Evolutionary conservation across 2,888 invertebrate species (phyloP).

Genomic region (Lasioglossum lativentre): DNA sequence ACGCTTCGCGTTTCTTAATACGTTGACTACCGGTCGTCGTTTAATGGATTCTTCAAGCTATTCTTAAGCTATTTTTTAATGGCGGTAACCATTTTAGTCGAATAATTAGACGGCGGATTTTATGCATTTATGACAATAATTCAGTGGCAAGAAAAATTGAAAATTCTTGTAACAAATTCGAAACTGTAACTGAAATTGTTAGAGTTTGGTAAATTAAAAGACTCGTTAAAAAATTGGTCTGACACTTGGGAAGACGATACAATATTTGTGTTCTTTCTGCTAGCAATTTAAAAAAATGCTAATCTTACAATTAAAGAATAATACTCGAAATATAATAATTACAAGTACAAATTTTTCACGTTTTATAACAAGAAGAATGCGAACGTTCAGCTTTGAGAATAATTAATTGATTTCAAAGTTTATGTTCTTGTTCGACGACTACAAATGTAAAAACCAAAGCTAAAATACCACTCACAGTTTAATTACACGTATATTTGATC

Average conservation of each 20-base stretch:
- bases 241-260: background rate
- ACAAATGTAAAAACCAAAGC: background rate
- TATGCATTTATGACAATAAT: background rate
- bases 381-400: background rate
- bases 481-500: background rate
- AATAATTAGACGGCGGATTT: background rate
- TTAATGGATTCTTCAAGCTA: background rate
- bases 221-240: background rate
- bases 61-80: background rate
- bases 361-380: background rate
- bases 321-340: background rate
- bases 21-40: background rate
- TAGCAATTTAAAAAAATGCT: background rate
- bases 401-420: background rate
- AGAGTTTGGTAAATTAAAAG: background rate
- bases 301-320: background rate
- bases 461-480: background rate
- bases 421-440: background rate
- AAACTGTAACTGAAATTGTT: background rate
- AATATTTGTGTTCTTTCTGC: background rate
- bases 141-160: too few species aligned
- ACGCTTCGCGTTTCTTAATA: slow-evolving; percentile 49
- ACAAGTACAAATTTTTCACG: background rate
- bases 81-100: background rate
- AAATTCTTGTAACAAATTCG: background rate